Percentiles rank a stretch among this genome's conserved stretches.
phyloP scores from a whole-genome alignment of 2,113 vertebrate species.

The Cardinalis cardinalis region DNA sequence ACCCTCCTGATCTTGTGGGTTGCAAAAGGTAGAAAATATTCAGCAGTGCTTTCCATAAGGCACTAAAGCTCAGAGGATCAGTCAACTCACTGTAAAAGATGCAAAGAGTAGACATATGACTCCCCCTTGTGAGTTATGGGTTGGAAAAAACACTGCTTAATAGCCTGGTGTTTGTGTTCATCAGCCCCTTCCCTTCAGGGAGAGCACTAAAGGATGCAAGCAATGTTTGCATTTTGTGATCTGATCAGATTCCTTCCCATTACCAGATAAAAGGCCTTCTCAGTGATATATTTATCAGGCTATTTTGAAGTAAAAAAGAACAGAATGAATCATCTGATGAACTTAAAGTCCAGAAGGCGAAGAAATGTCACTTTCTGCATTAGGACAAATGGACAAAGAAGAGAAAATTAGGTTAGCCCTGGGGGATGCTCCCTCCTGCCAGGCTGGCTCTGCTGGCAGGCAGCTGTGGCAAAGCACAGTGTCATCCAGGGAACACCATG shows the following conservation, averaged over 20 bases:
- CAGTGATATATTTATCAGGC: neutral
- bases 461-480: fast-evolving
- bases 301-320: neutral
- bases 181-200: neutral
- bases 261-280: neutral
- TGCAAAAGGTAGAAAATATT: neutral
- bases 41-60: neutral
- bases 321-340: neutral
- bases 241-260: neutral
- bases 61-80: neutral
- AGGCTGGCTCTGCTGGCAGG: neutral
- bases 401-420: neutral
- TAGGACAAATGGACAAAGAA: neutral
- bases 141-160: conserved; percentile 9
- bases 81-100: neutral
- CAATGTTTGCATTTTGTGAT: neutral
- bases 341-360: neutral
- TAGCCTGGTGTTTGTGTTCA: neutral
- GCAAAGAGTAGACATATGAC: conserved; percentile 35
- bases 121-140: conserved; percentile 46
- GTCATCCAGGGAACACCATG: neutral
- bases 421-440: neutral
- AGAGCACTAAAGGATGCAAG: neutral
- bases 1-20: neutral
- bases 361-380: neutral